Evolutionary conservation across 2,888 invertebrate species (phyloP).

Genomic region (Flexamia atlantica): DNA sequence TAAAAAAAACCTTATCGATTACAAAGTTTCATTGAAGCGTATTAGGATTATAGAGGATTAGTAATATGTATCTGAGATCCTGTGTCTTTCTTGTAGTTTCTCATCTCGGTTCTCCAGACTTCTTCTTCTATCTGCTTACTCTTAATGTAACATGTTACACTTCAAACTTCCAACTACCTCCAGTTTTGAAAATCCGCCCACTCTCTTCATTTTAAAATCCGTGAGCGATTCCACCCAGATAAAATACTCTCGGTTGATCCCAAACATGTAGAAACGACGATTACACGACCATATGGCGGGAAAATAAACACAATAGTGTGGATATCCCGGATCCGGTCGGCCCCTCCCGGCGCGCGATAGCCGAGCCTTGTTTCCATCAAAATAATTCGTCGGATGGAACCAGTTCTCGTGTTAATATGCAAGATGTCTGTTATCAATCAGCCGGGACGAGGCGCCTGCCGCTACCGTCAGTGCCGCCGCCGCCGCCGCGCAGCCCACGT

Average conservation of each 20-base stretch:
- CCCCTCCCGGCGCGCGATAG: slow-evolving; percentile 21
- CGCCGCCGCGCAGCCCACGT: not conserved
- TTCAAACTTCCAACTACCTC: not conserved
- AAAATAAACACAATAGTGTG: slow-evolving; percentile 56
- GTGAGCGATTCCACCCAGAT: not conserved
- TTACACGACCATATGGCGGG: slow-evolving; percentile 44
- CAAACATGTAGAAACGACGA: not conserved
- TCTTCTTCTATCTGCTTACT: too few relatives aligned
- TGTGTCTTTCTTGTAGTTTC: too few relatives aligned
- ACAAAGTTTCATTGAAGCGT: too few relatives aligned
- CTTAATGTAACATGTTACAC: too few relatives aligned
- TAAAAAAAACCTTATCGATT: too few relatives aligned
- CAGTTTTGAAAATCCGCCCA: not conserved
- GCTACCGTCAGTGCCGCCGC: slow-evolving; percentile 36
- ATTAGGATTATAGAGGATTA: too few relatives aligned
- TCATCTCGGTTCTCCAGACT: too few relatives aligned
- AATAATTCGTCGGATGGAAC: slow-evolving; percentile 55
- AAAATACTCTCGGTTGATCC: not conserved
- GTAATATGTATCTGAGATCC: too few relatives aligned
- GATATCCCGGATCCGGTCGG: slow-evolving; percentile 38
- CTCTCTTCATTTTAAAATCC: not conserved
- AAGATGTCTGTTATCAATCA: slow-evolving; percentile 56
- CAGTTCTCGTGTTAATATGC: slow-evolving; percentile 56
- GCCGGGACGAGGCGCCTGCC: slow-evolving; percentile 35
- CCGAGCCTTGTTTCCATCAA: slow-evolving; percentile 58